A percentile compares a stretch with the other conserved stretches of the same genome.
Evolutionary conservation across 2,888 invertebrate species (phyloP).

Genomic region (Cheilosia urbana): DNA sequence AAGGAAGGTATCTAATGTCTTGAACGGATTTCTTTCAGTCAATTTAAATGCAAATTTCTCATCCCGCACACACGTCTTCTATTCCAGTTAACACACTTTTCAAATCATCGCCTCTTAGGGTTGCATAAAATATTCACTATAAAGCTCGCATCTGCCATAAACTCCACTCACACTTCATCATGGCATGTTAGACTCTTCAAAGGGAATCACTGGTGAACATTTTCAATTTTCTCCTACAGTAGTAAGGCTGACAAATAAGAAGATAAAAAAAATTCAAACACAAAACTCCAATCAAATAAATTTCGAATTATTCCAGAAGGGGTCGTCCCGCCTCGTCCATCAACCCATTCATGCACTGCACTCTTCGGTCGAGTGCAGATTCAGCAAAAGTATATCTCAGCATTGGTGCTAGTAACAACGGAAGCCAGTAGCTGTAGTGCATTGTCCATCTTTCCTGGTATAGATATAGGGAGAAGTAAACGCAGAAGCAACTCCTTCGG

Average conservation of each 20-base stretch:
- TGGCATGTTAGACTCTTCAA: conserved; percentile 50
- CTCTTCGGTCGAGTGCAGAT: conserved; percentile 68
- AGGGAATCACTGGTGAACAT: conserved; percentile 47
- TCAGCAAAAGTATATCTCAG: conserved; percentile 25
- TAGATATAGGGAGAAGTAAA: conserved; percentile 12
- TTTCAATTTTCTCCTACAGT: conserved; percentile 20
- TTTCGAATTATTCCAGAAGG: conserved; percentile 67
- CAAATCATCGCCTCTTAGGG: conserved; percentile 63
- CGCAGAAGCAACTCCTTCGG: conserved; percentile 36
- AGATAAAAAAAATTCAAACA: conserved; percentile 50
- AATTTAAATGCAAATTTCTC: conserved; percentile 61
- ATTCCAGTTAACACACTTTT: conserved; percentile 22
- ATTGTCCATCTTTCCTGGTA: conserved; percentile 53
- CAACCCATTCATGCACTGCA: conserved; percentile 49
- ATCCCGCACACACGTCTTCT: conserved; percentile 6
- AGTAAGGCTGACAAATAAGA: conserved; percentile 3
- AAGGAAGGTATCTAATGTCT: conserved; percentile 17
- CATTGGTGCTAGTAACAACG: conserved; percentile 35
- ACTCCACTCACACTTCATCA: conserved; percentile 20
- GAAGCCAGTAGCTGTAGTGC: conserved; percentile 56
- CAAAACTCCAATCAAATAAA: conserved; percentile 73
- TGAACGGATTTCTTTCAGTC: conserved; percentile 42
- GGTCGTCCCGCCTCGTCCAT: conserved; percentile 31
- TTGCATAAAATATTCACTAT: conserved; percentile 46
- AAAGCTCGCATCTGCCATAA: conserved; percentile 56